phyloP scores from a whole-genome alignment of 2,797 vertebrate species.

The Percopsis omiscomaycus region DNA sequence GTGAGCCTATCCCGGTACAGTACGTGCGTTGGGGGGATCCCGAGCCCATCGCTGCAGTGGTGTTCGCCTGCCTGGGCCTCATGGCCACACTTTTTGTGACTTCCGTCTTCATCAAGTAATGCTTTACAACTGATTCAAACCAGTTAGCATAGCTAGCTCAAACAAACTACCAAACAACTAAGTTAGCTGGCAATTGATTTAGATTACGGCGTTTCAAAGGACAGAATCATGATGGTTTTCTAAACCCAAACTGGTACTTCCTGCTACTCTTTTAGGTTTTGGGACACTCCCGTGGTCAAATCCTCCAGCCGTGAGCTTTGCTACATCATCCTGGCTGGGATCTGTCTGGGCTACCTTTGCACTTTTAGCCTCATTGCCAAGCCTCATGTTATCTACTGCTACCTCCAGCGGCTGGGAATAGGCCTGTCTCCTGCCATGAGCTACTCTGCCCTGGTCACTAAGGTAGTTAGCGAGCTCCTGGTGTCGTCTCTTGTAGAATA shows the following conservation, averaged over 20 bases:
- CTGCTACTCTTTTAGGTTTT: constrained; percentile 73
- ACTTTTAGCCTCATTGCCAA: constrained; percentile 98
- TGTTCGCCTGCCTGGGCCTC: constrained; percentile 93
- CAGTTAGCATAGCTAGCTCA: not conserved
- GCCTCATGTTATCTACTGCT: constrained; percentile 92
- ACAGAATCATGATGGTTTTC: not conserved
- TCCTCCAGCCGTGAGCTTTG: constrained; percentile 98
- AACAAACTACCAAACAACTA: not conserved
- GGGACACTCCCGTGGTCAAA: constrained; percentile 97
- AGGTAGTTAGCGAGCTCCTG: constrained; percentile 58
- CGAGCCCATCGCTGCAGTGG: constrained; percentile 96
- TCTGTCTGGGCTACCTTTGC: constrained; percentile 94
- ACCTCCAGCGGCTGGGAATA: constrained; percentile 94
- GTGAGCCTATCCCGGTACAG: constrained; percentile 92
- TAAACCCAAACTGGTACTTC: not conserved
- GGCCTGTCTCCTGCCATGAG: constrained; percentile 98
- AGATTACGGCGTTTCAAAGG: no score
- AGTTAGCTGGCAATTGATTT: no score
- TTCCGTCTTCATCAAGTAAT: constrained; percentile 88
- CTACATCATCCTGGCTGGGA: constrained; percentile 97
- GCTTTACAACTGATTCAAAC: not conserved
- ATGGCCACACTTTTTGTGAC: constrained; percentile 95
- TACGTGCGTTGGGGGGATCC: constrained; percentile 96
- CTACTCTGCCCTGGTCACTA: constrained; percentile 97
- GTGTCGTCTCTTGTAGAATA: no score